phyloP scores from a whole-genome alignment of 2,113 vertebrate species.

The Myotis davidii region DNA sequence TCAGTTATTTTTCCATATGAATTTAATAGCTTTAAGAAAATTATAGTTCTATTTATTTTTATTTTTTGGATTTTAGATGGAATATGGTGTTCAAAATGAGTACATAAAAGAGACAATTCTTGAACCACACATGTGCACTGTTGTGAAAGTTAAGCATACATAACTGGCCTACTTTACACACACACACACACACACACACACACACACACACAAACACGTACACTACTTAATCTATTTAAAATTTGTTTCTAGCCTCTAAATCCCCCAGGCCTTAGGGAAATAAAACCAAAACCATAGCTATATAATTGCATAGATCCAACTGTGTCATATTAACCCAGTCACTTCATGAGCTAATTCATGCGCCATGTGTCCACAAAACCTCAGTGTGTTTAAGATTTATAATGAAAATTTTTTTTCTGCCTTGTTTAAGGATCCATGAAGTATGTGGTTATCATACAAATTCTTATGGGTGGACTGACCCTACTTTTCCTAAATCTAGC shows the following conservation, averaged over 20 bases:
- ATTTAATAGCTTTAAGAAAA: constrained; percentile 42
- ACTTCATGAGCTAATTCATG: constrained; percentile 42
- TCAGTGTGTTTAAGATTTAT: constrained; percentile 44
- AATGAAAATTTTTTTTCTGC: constrained; percentile 39
- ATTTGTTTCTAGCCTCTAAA: constrained; percentile 41
- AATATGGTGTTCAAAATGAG: background rate
- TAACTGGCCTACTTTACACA: background rate
- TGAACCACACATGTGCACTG: background rate
- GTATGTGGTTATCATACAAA: background rate
- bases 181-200: background rate
- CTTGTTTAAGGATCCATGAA: background rate
- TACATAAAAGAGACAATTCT: background rate
- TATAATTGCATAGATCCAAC: constrained; percentile 58
- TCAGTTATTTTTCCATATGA: constrained; percentile 14
- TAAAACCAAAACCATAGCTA: constrained; percentile 41
- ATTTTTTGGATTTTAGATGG: background rate
- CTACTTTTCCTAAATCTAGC: background rate
- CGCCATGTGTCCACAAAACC: background rate
- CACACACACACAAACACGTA: background rate
- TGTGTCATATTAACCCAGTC: constrained; percentile 41
- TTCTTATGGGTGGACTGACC: background rate
- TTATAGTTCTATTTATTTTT: background rate
- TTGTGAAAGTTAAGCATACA: background rate
- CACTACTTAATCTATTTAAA: constrained; percentile 41
- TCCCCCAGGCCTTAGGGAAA: constrained; percentile 31